Conservation (phyloP, 2,888 invertebrate genomes). For the Cordilura impudica region DNA sequence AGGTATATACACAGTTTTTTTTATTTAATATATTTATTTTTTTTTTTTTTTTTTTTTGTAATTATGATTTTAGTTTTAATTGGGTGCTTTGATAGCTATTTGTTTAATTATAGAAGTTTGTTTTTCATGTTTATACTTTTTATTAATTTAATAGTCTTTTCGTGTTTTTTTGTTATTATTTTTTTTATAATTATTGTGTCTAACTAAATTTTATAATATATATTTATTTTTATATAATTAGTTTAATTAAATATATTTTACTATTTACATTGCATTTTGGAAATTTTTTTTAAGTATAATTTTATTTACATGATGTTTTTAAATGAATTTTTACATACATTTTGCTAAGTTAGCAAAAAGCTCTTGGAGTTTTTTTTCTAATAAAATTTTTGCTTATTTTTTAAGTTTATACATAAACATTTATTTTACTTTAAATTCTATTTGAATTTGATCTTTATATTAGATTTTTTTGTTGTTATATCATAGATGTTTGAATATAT, state of each 20-base stretch:
- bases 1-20: constrained; percentile 51
- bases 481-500: constrained; percentile 1
- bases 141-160: constrained; percentile 56
- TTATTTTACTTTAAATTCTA: constrained; percentile 31
- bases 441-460: constrained; percentile 16
- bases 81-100: constrained; percentile 4
- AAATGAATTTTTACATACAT: neutral
- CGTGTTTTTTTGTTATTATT: constrained; percentile 21
- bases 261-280: constrained; percentile 20
- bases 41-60: constrained; percentile 2
- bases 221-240: constrained; percentile 11
- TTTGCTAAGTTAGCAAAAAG: constrained; percentile 38
- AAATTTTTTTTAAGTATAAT: neutral
- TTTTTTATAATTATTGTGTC: constrained; percentile 41
- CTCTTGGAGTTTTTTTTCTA: constrained; percentile 18
- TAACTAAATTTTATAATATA: constrained; percentile 46
- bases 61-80: neutral
- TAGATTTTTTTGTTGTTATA: neutral
- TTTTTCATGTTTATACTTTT: neutral
- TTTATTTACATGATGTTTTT: constrained; percentile 1
- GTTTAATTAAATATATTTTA: neutral
- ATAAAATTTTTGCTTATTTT: constrained; percentile 6
- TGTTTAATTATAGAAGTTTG: neutral
- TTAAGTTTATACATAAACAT: neutral
- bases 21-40: neutral